phyloP scores from a whole-genome alignment of 2,888 invertebrate species.

The Mermis nigrescens region DNA sequence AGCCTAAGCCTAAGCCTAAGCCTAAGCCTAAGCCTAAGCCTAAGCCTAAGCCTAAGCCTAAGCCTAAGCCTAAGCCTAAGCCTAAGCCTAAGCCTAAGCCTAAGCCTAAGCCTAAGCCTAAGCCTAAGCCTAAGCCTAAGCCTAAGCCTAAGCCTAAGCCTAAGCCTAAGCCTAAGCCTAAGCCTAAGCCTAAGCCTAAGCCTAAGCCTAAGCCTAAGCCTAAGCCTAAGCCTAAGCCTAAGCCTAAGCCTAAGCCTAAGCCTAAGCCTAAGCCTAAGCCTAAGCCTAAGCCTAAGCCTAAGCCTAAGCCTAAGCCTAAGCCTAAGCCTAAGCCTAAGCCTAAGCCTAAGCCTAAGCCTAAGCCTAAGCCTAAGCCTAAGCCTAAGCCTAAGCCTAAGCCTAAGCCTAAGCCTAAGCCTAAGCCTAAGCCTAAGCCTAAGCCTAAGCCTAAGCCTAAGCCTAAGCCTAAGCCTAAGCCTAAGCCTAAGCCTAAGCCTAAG shows the following conservation, averaged over 20 bases:
- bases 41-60: slow-evolving; percentile 4
- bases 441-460: slow-evolving; percentile 1
- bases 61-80: slow-evolving; percentile 3
- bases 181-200: background rate
- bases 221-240: background rate
- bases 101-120: slow-evolving; percentile 3
- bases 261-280: background rate
- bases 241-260: background rate
- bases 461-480: slow-evolving; percentile 4
- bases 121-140: slow-evolving; percentile 3
- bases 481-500: slow-evolving; percentile 1
- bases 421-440: background rate
- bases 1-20: background rate
- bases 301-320: background rate
- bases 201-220: background rate
- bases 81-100: background rate
- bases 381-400: background rate
- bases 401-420: slow-evolving; percentile 4
- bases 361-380: slow-evolving; percentile 2
- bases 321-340: background rate
- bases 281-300: background rate
- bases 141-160: background rate
- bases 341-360: background rate
- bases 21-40: slow-evolving; percentile 2
- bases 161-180: slow-evolving; percentile 2